phyloP scores from a whole-genome alignment of 2,797 vertebrate genomes.

The Urocyon cinereoargenteus region DNA sequence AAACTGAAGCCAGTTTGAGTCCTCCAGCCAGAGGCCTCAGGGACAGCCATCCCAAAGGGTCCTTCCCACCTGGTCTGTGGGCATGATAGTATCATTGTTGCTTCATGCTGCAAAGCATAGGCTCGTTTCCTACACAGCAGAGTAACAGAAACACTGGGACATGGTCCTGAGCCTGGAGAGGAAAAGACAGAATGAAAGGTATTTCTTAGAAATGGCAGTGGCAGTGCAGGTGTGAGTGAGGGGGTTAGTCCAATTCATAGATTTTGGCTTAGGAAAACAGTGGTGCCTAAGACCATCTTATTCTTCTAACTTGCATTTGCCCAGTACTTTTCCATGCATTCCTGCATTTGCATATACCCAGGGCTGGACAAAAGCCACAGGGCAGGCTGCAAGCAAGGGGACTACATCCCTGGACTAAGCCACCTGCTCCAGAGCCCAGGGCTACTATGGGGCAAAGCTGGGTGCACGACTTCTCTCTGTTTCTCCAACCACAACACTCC shows the following conservation, averaged over 20 bases:
- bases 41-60: not conserved
- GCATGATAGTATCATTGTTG: not conserved
- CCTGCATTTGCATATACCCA: too few relatives aligned
- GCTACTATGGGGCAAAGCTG: too few relatives aligned
- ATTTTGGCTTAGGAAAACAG: not conserved
- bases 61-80: not conserved
- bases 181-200: not conserved
- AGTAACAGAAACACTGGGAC: not conserved
- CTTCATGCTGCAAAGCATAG: not conserved
- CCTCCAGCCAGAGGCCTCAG: not conserved
- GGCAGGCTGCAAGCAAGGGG: not conserved
- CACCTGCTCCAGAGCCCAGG: not conserved
- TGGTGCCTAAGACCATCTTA: too few relatives aligned
- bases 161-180: not conserved
- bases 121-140: not conserved
- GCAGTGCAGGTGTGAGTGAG: not conserved
- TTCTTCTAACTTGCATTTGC: not conserved
- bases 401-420: not conserved
- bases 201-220: rapidly evolving
- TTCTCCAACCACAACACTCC: not conserved
- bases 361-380: rapidly evolving
- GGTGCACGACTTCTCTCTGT: too few relatives aligned
- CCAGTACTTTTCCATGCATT: rapidly evolving
- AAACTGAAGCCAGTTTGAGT: not conserved
- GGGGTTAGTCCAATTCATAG: not conserved